phyloP scores from a whole-genome alignment of 2,888 invertebrate species.

The Graphium colonna region DNA sequence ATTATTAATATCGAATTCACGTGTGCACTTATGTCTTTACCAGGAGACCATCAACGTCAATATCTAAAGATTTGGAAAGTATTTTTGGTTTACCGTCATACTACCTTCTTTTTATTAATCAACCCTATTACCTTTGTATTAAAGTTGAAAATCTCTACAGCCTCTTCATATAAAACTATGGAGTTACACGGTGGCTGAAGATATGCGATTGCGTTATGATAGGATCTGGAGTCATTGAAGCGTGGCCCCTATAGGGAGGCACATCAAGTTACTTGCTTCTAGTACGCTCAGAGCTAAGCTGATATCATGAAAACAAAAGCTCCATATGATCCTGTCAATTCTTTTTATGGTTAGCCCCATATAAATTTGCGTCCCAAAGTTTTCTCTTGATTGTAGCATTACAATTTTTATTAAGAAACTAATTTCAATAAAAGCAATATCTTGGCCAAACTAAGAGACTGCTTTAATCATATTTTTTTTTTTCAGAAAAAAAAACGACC shows the following conservation, averaged over 20 bases:
- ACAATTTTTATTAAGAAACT: no score
- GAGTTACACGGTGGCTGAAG: conserved; percentile 39
- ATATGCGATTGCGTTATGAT: conserved; percentile 78
- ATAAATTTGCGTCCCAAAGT: no score
- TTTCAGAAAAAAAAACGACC: no score
- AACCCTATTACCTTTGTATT: conserved; percentile 27
- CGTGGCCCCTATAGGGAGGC: conserved; percentile 52
- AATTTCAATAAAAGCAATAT: no score
- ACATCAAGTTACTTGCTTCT: conserved; percentile 44
- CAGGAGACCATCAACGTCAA: conserved; percentile 74
- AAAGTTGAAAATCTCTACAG: conserved; percentile 40
- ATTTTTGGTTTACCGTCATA: conserved; percentile 42
- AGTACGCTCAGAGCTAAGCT: no score
- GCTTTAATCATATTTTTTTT: no score
- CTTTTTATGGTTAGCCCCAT: no score
- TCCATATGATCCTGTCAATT: no score
- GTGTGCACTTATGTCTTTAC: conserved; percentile 71
- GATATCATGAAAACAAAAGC: no score
- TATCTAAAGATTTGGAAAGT: conserved; percentile 63
- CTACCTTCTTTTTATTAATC: conserved; percentile 21
- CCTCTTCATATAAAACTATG: conserved; percentile 39
- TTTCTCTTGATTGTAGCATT: no score
- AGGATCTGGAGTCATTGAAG: conserved; percentile 73
- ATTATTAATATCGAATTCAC: conserved; percentile 67
- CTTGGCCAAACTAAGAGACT: no score